Evolutionary conservation across 2,113 vertebrate species (phyloP), one percentile per base, ranked within the genome.

Genomic region (Poecile atricapillus): DNA sequence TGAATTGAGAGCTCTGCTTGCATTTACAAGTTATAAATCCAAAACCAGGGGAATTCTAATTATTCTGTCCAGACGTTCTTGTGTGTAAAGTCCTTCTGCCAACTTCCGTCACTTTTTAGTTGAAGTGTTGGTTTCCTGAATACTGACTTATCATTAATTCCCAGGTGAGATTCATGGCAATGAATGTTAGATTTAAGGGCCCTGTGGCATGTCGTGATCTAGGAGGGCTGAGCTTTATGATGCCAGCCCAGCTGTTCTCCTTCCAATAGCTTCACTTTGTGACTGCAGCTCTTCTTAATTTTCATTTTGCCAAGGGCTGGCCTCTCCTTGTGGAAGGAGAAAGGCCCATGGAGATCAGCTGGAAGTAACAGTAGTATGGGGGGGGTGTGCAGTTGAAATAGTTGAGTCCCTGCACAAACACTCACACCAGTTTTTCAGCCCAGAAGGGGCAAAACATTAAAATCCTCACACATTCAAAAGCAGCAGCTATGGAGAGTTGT

Each of bases 201-300:
- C 22, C 2, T 17, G 39, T 3, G 3, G 59, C 24, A 24, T 1
- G 0, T 10, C 2, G 5, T 47, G 50, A 28, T 9, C 9, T 3
- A 2, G 21, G 55, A 71, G 20, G 19, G 30, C 49, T 53, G 35
- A 56, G 17, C 33, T 68, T 46, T 63, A 0, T 46, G 22, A 2
- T 50, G 27, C 31, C 52, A 68, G 2, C 33, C 24, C 30, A 41
- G 31, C n/a, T 39, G 11, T 60, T 69, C n/a, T 47, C 37, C 22
- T 87, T 74, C 88, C 37, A 47, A 19, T 63, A 35, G 30, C 37
- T 59, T 59, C 56, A 15, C 27, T 69, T 44, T 39, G 44, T 37
- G 39, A 17, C n/a, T 69, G 28, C 27, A 20, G 21, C 22, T 63
- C 43, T 43, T n/a, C 25, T 25, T 28, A 24, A 7, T 30, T 46